Percentiles rank a stretch among this genome's conserved stretches.
Conservation (phyloP, 1,140 invertebrate genomes). For the Temnothorax curvispinosus region DNA sequence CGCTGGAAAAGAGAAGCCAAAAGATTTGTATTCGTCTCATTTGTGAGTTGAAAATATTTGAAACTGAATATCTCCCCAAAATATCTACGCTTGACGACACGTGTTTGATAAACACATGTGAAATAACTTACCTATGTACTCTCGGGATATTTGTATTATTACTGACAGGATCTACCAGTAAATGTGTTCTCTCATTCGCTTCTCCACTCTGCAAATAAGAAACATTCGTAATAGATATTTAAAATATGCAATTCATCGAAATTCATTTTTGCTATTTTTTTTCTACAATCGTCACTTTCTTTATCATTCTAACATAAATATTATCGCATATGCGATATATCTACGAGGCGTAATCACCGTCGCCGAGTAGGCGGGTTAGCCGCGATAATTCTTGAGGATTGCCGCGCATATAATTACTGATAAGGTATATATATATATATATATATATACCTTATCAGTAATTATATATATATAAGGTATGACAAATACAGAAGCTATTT, state of each 20-base stretch:
- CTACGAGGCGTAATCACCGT: neutral
- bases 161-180: conserved; percentile 89
- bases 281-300: no score
- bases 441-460: no score
- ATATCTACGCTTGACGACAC: neutral
- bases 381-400: conserved; percentile 24
- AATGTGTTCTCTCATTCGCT: conserved; percentile 89
- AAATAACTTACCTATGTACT: conserved; percentile 85
- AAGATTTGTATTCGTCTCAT: conserved; percentile 31
- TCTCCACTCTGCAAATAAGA: conserved; percentile 86
- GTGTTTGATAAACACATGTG: conserved; percentile 12
- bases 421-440: conserved; percentile 10
- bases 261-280: neutral
- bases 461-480: no score
- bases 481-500: conserved; percentile 32
- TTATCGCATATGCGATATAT: no score
- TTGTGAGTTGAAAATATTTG: neutral
- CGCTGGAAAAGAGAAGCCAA: conserved; percentile 84
- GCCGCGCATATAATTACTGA: conserved; percentile 28
- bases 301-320: neutral
- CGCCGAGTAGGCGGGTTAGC: conserved; percentile 1
- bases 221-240: neutral
- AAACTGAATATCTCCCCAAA: neutral
- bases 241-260: neutral
- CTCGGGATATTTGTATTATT: conserved; percentile 88